Base-by-base conservation (phyloP, 1,140 invertebrate genomes). In the Brachionus asplanchnoidis region DNA sequence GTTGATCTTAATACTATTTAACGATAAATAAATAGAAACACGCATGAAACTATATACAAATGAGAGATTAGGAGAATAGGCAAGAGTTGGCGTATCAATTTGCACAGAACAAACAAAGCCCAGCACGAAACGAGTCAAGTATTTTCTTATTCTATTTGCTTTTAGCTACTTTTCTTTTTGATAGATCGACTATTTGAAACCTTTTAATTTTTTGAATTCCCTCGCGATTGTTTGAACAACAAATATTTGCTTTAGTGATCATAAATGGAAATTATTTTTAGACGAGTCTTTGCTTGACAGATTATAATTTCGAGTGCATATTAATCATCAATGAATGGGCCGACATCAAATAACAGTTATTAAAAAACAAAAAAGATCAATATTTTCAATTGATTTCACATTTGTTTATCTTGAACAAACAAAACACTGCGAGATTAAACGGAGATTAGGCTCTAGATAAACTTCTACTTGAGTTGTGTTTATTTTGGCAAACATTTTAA, bases 241-340 rank as follows among this genome's bases (percentile, higher is more conserved):
- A 73, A 73, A 73, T 73, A 73, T 73, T 73, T 73, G 68, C 17
- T 73, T 46, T 73, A 42, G 40, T 73, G 20, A 11, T 73, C 32
- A 73, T 73, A 73, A 73, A 73, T 73, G 32, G n/a, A 20, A 73
- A 73, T 73, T 73, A 20, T 42, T 73, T 42, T 73, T 20, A 17
- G 7, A n/a, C 14, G 40, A 42, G 32, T 42, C 40, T 73, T 73
- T 42, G 17, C 14, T 20, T 68, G 66, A 68, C 66, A 68, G 26
- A 68, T 68, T 68, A 32, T n/a, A 12, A 68, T 32, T n/a, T 28
- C n/a, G 53, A 60, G 53, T 60, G n/a, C 8, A 60, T 60, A 60
- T 20, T 60, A 60, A 60, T 60, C n/a, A 60, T 60, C 20, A 60
- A 60, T 44, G 42, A 1, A 28, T 32, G 26, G 28, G 32, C 66